Evolutionary conservation across 1,140 invertebrate genomes (phyloP), one percentile per base, ranked within the genome.

Genomic region (Procambarus virginalis): DNA sequence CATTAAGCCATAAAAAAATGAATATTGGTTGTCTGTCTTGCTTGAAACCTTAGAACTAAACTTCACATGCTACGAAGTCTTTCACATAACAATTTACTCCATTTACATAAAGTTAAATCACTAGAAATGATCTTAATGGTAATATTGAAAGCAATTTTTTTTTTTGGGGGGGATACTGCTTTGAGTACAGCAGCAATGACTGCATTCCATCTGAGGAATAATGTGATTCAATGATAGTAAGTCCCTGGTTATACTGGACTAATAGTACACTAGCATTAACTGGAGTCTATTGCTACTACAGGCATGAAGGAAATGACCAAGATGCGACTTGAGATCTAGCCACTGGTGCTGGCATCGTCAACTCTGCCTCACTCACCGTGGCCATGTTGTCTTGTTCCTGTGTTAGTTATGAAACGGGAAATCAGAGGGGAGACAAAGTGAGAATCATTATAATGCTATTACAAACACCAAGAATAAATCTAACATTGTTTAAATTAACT

Each of bases 361-460:
- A 70, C 14, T 48, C 60, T 34, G 60, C 86, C 79, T 58, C 46
- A 88, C 86, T 88, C 86, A 88, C 86, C 86, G 60, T 70, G 75
- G 86, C 48, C 64, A 55, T 73, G 86, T 55, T 82, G 86, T 88
- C 86, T 81, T 88, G 86, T 81, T 88, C 86, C 86, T 88, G 64
- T 81, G 86, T 81, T 82, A 80, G 85, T 20, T 34, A 55, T 46
- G 60, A 64, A 51, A 75, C 81, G 22, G 45, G 64, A 45, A 49
- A 75, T 34, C 48, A 58, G 78, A 70, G 79, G 79, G 75, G 12
- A 87, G 14, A 75, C 20, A 20, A 51, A 58, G 45, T 34, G 60
- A 55, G 55, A 68, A 76, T 85, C 34, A 76, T 49, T 64, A 64
- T 64, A 64, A 64, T 64, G 60, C 10, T 64, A 20, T 17, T 64